These are phyloP conservation scores for Drosophila gaucha DNA, from an alignment of 2,888 invertebrate species.

Conservation along the genomic window DNA sequence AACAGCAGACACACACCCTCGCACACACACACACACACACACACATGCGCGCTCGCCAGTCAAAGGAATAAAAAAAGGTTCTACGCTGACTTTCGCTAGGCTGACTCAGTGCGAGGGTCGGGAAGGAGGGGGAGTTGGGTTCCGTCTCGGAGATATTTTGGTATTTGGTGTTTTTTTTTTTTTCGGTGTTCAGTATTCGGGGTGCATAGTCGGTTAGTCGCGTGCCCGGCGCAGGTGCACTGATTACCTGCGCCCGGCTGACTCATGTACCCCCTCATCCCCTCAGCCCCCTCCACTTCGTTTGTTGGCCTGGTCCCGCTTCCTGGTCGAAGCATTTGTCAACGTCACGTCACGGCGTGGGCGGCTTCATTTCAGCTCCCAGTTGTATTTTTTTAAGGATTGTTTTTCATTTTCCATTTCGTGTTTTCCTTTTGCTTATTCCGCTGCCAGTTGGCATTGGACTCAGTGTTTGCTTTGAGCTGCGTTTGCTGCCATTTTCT, in stretches of 20 bases:
- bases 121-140: background rate
- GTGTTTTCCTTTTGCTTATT: constrained; percentile 19
- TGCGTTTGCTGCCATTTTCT: constrained; percentile 58
- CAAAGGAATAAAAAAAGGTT: constrained; percentile 13
- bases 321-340: constrained; percentile 63
- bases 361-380: constrained; percentile 39
- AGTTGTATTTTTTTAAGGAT: constrained; percentile 50
- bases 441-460: constrained; percentile 1
- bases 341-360: constrained; percentile 64
- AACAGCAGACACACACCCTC: constrained; percentile 33
- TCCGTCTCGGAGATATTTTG: constrained; percentile 17
- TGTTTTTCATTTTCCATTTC: constrained; percentile 30
- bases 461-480: constrained; percentile 38
- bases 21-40: constrained; percentile 5
- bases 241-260: constrained; percentile 56
- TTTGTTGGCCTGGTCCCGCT: constrained; percentile 10
- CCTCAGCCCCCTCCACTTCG: background rate
- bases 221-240: constrained; percentile 64
- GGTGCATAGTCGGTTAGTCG: constrained; percentile 52
- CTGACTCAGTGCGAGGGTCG: constrained; percentile 47
- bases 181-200: constrained; percentile 20
- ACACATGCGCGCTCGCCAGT: background rate
- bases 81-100: constrained; percentile 46
- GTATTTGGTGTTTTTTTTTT: too few species aligned
- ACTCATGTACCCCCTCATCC: constrained; percentile 29